Percentiles rank a stretch among this genome's conserved stretches.
Conservation (phyloP, 2,797 vertebrate genomes). For the Sebastiscus albofasciatus region DNA sequence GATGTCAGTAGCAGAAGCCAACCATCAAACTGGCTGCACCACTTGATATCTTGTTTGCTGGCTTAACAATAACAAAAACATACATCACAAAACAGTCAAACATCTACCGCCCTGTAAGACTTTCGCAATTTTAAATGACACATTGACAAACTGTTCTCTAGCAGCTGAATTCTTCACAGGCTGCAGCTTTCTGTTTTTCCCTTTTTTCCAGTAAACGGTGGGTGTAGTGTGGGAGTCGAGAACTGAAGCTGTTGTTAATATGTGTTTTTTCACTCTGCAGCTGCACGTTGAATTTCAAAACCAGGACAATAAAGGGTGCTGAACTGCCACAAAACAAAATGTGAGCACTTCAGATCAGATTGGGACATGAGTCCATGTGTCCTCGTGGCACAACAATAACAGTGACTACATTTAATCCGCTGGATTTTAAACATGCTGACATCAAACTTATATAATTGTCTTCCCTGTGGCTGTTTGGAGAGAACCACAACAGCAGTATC, state of each 20-base stretch:
- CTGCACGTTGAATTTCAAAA: background rate
- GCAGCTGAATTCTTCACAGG: constrained; percentile 4
- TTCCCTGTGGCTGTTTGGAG: background rate
- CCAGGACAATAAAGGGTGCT: background rate
- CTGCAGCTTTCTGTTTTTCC: background rate
- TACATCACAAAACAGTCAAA: background rate
- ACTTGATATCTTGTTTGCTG: background rate
- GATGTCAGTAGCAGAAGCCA: background rate
- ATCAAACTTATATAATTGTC: constrained; percentile 6
- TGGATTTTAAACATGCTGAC: constrained; percentile 7
- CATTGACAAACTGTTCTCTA: background rate
- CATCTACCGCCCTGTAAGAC: background rate
- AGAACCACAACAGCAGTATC: background rate
- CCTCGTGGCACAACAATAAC: background rate
- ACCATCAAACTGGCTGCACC: background rate
- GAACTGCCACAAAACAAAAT: background rate
- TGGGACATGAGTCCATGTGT: background rate
- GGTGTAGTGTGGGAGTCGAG: constrained; percentile 41
- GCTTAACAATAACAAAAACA: background rate
- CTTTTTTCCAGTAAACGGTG: background rate
- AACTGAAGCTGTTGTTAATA: background rate
- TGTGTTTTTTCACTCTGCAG: constrained; percentile 18
- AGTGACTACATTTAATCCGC: background rate
- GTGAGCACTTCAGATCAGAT: background rate
- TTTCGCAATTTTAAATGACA: background rate